phyloP scores from a whole-genome alignment of 2,888 invertebrate genomes.

The Didymodactylos carnosus region DNA sequence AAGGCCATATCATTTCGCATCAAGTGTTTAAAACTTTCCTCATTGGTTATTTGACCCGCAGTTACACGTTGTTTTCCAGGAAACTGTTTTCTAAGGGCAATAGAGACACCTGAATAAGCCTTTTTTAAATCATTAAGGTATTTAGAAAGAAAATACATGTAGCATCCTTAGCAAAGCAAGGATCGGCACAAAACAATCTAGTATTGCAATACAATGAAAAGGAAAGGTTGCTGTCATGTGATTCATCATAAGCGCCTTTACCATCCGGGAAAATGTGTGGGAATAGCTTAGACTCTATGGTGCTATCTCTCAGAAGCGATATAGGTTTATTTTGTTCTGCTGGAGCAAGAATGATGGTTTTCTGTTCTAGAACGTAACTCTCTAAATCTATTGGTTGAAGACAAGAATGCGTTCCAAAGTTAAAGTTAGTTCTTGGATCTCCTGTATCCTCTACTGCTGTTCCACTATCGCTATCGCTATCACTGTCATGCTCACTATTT shows the following conservation, averaged over 20 bases:
- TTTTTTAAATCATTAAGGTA: not conserved
- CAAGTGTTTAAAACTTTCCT: not conserved
- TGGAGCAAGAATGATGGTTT: too few species aligned
- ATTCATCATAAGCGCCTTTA: not conserved
- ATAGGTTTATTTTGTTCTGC: not conserved
- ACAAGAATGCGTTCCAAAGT: too few species aligned
- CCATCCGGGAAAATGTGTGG: not conserved
- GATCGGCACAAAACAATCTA: slow-evolving; percentile 18
- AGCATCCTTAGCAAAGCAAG: slow-evolving; percentile 18
- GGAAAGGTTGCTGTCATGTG: slow-evolving; percentile 22
- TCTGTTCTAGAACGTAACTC: too few species aligned
- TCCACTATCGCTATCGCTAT: too few species aligned
- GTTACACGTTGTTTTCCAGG: too few species aligned
- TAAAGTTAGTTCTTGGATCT: too few species aligned
- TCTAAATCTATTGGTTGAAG: too few species aligned
- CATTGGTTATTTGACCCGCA: slow-evolving; percentile 17
- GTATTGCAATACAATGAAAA: slow-evolving; percentile 19
- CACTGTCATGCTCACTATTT: too few species aligned
- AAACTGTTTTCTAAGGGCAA: not conserved
- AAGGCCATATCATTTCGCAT: not conserved
- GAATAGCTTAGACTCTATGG: not conserved
- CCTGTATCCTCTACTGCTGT: too few species aligned
- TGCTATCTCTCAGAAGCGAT: not conserved
- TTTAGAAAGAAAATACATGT: not conserved
- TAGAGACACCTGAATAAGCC: not conserved